These are phyloP conservation scores for Acleris emargana DNA, from an alignment of 2,888 invertebrate genomes.

Conservation along the genomic window DNA sequence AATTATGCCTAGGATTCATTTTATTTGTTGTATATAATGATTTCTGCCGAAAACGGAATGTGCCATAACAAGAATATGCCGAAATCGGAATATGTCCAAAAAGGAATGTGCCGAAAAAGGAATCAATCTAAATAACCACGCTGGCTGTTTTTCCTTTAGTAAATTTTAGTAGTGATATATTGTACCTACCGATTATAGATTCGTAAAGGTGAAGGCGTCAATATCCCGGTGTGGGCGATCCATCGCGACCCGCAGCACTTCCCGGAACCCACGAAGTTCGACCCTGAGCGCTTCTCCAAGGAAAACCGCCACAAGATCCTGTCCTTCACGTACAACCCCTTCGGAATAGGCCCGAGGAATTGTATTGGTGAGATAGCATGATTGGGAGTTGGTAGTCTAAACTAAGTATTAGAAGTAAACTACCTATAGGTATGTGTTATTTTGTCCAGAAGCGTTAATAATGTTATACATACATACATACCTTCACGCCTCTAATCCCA, in stretches of 20 bases:
- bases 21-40: too few relatives aligned
- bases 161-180: background rate
- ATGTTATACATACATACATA: too few relatives aligned
- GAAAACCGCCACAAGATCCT: conserved; percentile 68
- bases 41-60: too few relatives aligned
- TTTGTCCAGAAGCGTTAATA: too few relatives aligned
- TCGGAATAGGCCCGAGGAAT: conserved; percentile 78
- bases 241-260: conserved; percentile 72
- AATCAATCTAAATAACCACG: background rate
- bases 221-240: conserved; percentile 59
- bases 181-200: conserved; percentile 36
- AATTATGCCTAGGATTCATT: too few relatives aligned
- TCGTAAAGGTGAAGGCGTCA: conserved; percentile 46
- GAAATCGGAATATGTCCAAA: too few relatives aligned
- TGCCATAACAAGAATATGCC: too few relatives aligned
- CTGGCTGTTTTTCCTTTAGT: background rate
- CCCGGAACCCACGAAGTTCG: conserved; percentile 73
- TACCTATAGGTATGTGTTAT: background rate
- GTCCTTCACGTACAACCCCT: conserved; percentile 59
- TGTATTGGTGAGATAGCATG: conserved; percentile 68
- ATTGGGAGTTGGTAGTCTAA: background rate
- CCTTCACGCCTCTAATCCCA: too few relatives aligned
- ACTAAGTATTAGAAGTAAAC: background rate
- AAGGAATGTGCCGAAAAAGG: too few relatives aligned
- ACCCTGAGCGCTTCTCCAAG: conserved; percentile 76